Evolutionary conservation across 2,113 vertebrate species (phyloP).

Genomic region (Castor canadensis): DNA sequence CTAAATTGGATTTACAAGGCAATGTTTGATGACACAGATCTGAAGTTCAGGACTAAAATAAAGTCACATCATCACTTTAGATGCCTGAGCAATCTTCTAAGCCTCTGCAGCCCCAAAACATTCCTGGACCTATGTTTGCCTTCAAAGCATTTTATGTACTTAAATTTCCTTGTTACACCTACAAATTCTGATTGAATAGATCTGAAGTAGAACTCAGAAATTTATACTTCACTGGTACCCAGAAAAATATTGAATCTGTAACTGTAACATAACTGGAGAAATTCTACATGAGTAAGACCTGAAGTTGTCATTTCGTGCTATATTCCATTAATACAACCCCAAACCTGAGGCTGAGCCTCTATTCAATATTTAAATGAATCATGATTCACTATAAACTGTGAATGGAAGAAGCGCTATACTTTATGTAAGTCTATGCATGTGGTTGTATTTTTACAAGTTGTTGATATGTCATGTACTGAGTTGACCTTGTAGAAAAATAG

Average conservation of each 20-base stretch:
- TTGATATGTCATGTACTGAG: neutral
- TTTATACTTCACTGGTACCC: neutral
- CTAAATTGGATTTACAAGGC: too few species aligned
- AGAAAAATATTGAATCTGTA: neutral
- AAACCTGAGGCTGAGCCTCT: neutral
- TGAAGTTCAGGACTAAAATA: neutral
- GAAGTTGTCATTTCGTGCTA: neutral
- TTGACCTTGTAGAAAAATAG: neutral
- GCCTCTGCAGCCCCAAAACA: neutral
- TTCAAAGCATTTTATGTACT: neutral
- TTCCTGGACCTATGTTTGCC: neutral
- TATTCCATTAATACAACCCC: accelerated
- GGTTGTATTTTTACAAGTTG: neutral
- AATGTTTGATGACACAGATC: neutral
- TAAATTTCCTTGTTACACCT: neutral
- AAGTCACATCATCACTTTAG: neutral
- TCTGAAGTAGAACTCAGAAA: neutral
- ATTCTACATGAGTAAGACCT: neutral
- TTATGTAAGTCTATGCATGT: neutral
- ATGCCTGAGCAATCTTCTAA: neutral
- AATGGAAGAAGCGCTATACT: neutral
- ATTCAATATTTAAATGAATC: neutral
- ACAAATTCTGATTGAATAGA: neutral
- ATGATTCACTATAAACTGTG: neutral
- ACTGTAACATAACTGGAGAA: neutral